phyloP scores from a whole-genome alignment of 1,140 invertebrate genomes.

The Odontomachus brunneus region DNA sequence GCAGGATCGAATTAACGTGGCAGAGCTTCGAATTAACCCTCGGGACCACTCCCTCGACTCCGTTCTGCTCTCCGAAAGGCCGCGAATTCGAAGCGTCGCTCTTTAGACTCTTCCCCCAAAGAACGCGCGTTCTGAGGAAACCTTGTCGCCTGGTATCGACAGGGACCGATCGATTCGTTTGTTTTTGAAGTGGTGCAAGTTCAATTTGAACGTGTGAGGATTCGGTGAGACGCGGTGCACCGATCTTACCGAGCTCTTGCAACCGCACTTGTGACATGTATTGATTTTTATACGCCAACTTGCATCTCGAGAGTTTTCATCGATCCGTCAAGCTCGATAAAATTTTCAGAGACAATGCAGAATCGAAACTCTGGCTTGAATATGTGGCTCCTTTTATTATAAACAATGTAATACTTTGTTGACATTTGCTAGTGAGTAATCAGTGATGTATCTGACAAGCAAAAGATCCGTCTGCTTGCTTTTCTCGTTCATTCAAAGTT shows the following conservation, averaged over 20 bases:
- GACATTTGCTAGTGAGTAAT: too few species aligned
- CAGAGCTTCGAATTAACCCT: conserved; percentile 76
- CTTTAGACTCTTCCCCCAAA: conserved; percentile 20
- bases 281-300: too few species aligned
- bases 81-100: not conserved
- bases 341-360: too few species aligned
- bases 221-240: not conserved
- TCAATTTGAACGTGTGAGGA: not conserved
- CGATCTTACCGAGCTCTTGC: not conserved
- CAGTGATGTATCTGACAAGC: too few species aligned
- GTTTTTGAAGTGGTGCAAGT: not conserved
- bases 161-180: conserved; percentile 4
- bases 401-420: too few species aligned
- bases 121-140: conserved; percentile 18
- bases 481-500: too few species aligned
- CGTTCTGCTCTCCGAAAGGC: conserved; percentile 24
- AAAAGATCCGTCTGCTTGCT: too few species aligned
- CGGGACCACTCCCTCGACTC: conserved; percentile 37
- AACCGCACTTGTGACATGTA: not conserved
- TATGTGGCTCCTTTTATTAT: too few species aligned
- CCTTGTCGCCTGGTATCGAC: not conserved
- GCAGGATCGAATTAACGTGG: conserved; percentile 70
- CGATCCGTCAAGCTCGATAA: too few species aligned
- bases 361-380: too few species aligned
- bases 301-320: too few species aligned